A percentile compares a stretch with the other conserved stretches of the same genome.
Evolutionary conservation across 2,888 invertebrate species (phyloP).

Genomic region (Imbricaverruca yamaguchii): DNA sequence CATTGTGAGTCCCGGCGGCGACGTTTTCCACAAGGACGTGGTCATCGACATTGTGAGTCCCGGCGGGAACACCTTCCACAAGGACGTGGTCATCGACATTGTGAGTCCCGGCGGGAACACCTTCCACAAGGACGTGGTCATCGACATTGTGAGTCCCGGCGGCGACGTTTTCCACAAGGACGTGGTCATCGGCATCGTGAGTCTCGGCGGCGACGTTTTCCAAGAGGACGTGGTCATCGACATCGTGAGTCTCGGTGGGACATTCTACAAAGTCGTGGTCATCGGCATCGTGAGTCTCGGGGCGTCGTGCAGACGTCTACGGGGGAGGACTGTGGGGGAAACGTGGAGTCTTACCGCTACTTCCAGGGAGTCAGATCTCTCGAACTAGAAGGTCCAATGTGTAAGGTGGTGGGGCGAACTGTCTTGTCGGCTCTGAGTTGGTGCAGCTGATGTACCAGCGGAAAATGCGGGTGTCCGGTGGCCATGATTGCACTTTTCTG

Average conservation of each 20-base stretch:
- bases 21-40: constrained; percentile 92
- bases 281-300: too few species aligned
- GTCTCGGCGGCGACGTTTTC: constrained; percentile 52
- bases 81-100: constrained; percentile 62
- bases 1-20: constrained; percentile 11
- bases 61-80: constrained; percentile 76
- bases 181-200: constrained; percentile 52
- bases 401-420: too few species aligned
- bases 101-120: constrained; percentile 54
- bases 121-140: constrained; percentile 86
- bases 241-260: neutral
- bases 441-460: too few species aligned
- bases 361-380: too few species aligned
- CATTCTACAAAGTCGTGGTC: constrained; percentile 86
- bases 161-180: constrained; percentile 97
- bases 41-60: constrained; percentile 45
- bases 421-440: too few species aligned
- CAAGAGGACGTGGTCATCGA: constrained; percentile 74
- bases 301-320: too few species aligned
- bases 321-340: too few species aligned
- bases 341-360: too few species aligned
- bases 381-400: too few species aligned
- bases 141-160: constrained; percentile 13
- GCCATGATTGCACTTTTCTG: too few species aligned
- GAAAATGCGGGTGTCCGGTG: too few species aligned